A percentile compares a stretch with the other conserved stretches of the same genome.
phyloP scores from a whole-genome alignment of 2,113 vertebrate species.

The Misgurnus anguillicaudatus region DNA sequence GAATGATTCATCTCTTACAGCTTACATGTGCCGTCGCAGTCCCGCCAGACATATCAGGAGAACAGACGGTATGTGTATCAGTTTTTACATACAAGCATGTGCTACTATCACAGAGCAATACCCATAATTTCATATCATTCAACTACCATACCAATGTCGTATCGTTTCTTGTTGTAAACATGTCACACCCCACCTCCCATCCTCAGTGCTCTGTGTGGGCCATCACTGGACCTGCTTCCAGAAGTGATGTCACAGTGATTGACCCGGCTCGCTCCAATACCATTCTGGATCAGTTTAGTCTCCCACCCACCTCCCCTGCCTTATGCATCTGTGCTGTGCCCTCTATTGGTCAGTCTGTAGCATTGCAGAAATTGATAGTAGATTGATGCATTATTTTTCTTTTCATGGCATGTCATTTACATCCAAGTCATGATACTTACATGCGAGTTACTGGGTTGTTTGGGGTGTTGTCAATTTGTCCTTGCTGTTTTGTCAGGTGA shows the following conservation, averaged over 20 bases:
- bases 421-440: neutral
- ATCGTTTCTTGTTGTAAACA: constrained; percentile 48
- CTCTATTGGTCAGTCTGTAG: constrained; percentile 69
- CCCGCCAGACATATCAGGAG: constrained; percentile 72
- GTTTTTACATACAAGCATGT: neutral
- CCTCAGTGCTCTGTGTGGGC: constrained; percentile 78
- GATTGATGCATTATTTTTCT: neutral
- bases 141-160: neutral
- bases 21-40: constrained; percentile 74
- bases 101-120: neutral
- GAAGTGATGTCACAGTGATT: constrained; percentile 77
- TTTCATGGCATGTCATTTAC: neutral
- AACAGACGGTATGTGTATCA: constrained; percentile 68
- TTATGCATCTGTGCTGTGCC: constrained; percentile 77
- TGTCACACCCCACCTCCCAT: constrained; percentile 37
- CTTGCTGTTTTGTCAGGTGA: constrained; percentile 61
- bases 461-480: neutral
- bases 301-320: constrained; percentile 76
- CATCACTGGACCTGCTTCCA: constrained; percentile 74
- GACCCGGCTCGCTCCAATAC: constrained; percentile 78
- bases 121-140: neutral
- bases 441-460: no score
- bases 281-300: constrained; percentile 78
- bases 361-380: neutral
- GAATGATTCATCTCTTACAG: constrained; percentile 53